phyloP scores from a whole-genome alignment of 2,888 invertebrate species.

The Dynastes grantii region DNA sequence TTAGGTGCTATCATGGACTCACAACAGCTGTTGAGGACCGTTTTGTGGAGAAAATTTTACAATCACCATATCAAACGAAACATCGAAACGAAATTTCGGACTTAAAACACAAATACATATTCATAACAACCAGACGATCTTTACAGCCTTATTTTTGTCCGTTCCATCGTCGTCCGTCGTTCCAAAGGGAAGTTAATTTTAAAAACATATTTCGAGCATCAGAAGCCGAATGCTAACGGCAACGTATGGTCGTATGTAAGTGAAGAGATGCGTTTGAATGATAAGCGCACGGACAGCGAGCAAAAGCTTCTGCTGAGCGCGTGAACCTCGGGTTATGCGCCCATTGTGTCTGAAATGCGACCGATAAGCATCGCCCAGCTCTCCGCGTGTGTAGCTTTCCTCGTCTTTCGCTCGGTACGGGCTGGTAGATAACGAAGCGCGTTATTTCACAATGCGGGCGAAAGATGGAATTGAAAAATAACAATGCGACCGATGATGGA shows the following conservation, averaged over 20 bases:
- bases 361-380: slow-evolving; percentile 65
- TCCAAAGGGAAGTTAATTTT: slow-evolving; percentile 33
- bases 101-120: too few species aligned
- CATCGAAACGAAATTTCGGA: too few species aligned
- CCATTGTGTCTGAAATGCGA: slow-evolving; percentile 68
- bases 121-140: too few species aligned
- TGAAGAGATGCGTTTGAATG: slow-evolving; percentile 26
- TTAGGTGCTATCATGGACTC: too few species aligned
- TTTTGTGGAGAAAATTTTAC: too few species aligned
- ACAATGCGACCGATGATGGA: slow-evolving; percentile 26
- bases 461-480: slow-evolving; percentile 13
- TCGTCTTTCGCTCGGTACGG: too few species aligned
- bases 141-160: too few species aligned
- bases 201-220: slow-evolving; percentile 31
- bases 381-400: slow-evolving; percentile 56
- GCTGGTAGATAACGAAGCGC: slow-evolving; percentile 59
- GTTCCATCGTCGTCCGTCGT: background rate
- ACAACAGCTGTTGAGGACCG: too few species aligned
- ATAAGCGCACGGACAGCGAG: slow-evolving; percentile 29
- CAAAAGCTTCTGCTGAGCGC: slow-evolving; percentile 50
- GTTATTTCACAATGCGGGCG: slow-evolving; percentile 13
- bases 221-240: slow-evolving; percentile 12
- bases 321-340: slow-evolving; percentile 50
- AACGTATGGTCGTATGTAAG: background rate
- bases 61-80: too few species aligned